A percentile compares a stretch with the other conserved stretches of the same genome.
These are phyloP conservation scores for Macaria notata DNA, from an alignment of 2,888 invertebrate species.

Conservation along the genomic window DNA sequence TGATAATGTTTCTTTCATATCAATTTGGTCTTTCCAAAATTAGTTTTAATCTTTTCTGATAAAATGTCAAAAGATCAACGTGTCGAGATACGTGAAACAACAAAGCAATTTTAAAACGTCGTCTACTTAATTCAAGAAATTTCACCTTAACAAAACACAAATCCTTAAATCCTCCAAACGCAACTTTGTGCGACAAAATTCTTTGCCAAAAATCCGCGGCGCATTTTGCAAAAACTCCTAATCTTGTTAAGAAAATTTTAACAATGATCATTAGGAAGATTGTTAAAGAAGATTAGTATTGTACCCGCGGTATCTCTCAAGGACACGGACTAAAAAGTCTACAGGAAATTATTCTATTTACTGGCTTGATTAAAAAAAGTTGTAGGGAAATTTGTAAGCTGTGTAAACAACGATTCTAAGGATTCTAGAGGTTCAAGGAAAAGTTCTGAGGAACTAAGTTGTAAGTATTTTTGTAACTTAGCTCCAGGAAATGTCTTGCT, in stretches of 20 bases:
- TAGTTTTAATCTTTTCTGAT: too few species aligned
- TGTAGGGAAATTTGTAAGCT: background rate
- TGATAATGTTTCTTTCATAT: too few species aligned
- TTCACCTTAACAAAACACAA: constrained; percentile 17
- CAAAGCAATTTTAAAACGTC: constrained; percentile 5
- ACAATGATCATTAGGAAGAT: constrained; percentile 29
- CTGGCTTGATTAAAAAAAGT: background rate
- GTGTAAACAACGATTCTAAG: background rate
- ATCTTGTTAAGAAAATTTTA: constrained; percentile 32
- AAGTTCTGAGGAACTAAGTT: too few species aligned
- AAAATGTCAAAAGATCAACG: too few species aligned
- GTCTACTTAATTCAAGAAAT: constrained; percentile 14
- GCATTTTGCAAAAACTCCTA: constrained; percentile 20
- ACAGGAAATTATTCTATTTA: constrained; percentile 1
- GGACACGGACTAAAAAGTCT: constrained; percentile 1
- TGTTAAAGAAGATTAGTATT: constrained; percentile 22
- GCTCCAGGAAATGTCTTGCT: too few species aligned
- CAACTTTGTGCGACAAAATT: constrained; percentile 21
- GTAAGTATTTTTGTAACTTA: too few species aligned
- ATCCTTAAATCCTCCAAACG: constrained; percentile 12
- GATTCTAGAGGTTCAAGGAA: too few species aligned
- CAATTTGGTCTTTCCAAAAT: too few species aligned
- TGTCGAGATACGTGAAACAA: background rate
- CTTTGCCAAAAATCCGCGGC: constrained; percentile 15
- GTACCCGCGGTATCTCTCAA: constrained; percentile 11